Evolutionary conservation across 2,797 vertebrate genomes (phyloP).

Genomic region (Sciurus carolinensis): DNA sequence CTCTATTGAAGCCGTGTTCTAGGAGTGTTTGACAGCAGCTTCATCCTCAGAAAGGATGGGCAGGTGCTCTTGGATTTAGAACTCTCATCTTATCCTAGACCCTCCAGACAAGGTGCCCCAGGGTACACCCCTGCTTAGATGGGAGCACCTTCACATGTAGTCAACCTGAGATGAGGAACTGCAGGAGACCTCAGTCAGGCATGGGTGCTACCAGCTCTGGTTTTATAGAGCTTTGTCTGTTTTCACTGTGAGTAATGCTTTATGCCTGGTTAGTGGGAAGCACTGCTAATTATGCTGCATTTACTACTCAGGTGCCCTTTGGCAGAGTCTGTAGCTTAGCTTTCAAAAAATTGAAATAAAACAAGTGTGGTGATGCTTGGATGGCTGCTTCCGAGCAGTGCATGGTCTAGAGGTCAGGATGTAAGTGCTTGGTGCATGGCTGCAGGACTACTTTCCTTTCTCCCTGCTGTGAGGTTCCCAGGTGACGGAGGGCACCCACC

Average conservation of each 20-base stretch:
- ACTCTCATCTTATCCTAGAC: not conserved
- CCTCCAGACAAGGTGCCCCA: no score
- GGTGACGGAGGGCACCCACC: not conserved
- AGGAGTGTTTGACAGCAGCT: not conserved
- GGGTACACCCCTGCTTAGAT: not conserved
- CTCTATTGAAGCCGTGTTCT: not conserved
- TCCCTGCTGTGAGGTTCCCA: not conserved
- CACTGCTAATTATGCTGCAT: not conserved
- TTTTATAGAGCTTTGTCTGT: not conserved
- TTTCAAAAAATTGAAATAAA: not conserved
- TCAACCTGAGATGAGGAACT: not conserved
- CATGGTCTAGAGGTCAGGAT: not conserved
- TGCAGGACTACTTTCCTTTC: not conserved
- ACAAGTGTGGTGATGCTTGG: not conserved
- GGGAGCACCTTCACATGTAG: not conserved
- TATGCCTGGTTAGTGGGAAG: not conserved
- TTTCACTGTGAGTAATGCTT: not conserved
- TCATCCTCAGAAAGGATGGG: not conserved
- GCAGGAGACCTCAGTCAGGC: not conserved
- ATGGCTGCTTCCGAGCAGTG: not conserved
- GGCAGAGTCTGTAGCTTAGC: not conserved
- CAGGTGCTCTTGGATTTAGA: not conserved
- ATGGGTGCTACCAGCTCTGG: not conserved
- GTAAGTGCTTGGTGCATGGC: no score
- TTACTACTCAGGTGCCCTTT: not conserved